Base-by-base conservation (phyloP, 2,888 invertebrate genomes). In the Charanyca ferruginea region DNA sequence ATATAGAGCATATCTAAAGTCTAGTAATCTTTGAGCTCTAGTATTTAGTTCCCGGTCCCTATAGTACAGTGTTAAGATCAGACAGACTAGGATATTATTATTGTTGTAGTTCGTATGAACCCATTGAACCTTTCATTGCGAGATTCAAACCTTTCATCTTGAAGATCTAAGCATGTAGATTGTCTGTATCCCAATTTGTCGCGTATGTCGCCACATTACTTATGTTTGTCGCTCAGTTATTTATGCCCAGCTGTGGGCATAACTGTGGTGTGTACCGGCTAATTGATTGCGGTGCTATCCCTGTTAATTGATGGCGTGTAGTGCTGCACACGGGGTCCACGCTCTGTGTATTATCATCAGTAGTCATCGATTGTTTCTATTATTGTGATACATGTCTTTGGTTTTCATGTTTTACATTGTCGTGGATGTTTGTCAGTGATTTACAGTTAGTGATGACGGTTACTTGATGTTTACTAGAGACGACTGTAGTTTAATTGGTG, bases 211-310 rank as follows among this genome's bases (percentile, higher is more conserved):
- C 32, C 72, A 62, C 63, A 58, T 73, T 57, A 73, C 48, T 71
- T 71, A 77, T 45, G 64, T 22, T 13, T 41, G 48, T 63, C 35
- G 0, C 8, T 5, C 57, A 32, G 55, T 79, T 65, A 77, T 80
- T 80, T 82, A 80, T 73, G 63, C 52, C 22, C 54, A 25, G 35
- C 63, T 55, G 41, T 62, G 66, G 62, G 60, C 66, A 70, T 83
- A 68, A 62, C 63, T 68, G 70, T 65, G 22, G 25, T 42, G 49
- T 49, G 28, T 38, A 25, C 28, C 20, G 2, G 49, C 66, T 51
- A 57, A 72, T 75, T 79, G 62, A 71, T 53, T 22, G 73, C 66
- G 20, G 49, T 38, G 38, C 22, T 35, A 6, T 28, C 35, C 4
- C 42, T 51, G 65, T 73, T 73, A 51, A 67, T 73, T 9, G 65